Conservation (phyloP, 2,888 invertebrate species). For the Pseudococcus viburni region DNA sequence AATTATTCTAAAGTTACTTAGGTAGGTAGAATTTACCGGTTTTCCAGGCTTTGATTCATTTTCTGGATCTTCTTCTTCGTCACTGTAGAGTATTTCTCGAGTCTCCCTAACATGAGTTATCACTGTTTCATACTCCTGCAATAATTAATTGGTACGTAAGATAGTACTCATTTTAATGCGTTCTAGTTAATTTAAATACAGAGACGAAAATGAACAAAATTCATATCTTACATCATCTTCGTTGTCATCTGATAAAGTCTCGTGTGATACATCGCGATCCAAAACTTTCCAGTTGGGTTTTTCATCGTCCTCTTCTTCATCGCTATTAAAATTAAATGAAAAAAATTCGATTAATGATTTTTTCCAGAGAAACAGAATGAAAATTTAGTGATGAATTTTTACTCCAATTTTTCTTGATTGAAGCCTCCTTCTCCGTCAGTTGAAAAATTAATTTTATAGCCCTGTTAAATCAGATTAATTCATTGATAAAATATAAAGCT, state of each 20-base stretch:
- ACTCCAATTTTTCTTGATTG: neutral
- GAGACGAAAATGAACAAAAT: neutral
- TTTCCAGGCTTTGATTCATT: neutral
- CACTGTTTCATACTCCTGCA: constrained; percentile 54
- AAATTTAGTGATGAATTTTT: neutral
- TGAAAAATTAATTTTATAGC: neutral
- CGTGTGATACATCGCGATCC: constrained; percentile 23
- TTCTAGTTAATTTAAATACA: neutral
- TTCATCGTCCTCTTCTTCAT: neutral
- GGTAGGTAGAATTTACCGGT: neutral
- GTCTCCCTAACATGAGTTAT: constrained; percentile 48
- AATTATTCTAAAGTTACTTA: neutral
- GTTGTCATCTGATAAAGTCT: constrained; percentile 25
- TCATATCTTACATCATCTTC: constrained; percentile 32
- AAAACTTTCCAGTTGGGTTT: constrained; percentile 22
- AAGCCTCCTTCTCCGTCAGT: neutral
- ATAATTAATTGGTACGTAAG: neutral
- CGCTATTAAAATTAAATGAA: neutral
- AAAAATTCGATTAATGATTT: neutral
- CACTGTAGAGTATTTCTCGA: constrained; percentile 44
- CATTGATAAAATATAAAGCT: neutral
- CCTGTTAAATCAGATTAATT: neutral
- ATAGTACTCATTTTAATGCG: neutral
- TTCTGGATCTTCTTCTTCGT: constrained; percentile 31
- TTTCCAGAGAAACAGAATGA: neutral